Evolutionary conservation across 2,797 vertebrate genomes (phyloP).

Genomic region (Octomys mimax): DNA sequence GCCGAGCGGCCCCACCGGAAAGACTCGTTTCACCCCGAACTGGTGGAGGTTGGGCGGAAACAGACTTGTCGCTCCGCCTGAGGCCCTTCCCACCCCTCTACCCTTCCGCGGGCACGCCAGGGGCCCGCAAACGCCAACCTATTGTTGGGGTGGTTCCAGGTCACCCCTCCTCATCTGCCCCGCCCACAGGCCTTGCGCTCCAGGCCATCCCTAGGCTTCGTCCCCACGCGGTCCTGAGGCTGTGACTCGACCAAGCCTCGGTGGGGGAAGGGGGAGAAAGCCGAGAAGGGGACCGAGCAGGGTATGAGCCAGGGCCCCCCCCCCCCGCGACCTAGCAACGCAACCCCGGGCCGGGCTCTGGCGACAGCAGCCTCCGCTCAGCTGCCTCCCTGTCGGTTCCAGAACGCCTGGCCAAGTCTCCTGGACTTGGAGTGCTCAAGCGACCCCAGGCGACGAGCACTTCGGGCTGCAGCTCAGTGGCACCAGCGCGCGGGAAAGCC

Average conservation of each 20-base stretch:
- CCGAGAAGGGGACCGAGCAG: background rate
- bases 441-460: conserved; percentile 26
- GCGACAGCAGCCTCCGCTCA: background rate
- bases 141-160: background rate
- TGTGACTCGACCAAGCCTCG: background rate
- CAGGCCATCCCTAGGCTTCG: background rate
- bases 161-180: background rate
- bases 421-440: background rate
- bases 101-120: no score
- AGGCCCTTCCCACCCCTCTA: background rate
- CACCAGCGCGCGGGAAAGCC: background rate
- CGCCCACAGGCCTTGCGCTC: background rate
- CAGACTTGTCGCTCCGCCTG: background rate
- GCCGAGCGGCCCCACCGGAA: conserved; percentile 64
- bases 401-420: background rate
- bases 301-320: background rate
- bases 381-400: background rate
- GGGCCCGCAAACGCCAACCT: rapidly evolving
- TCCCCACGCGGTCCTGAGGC: rapidly evolving
- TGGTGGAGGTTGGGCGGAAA: conserved; percentile 62
- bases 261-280: background rate
- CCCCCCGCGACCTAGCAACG: conserved; percentile 61
- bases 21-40: conserved; percentile 69
- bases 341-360: background rate
- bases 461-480: background rate